Evolutionary conservation across 2,797 vertebrate genomes (phyloP), one percentile per base, ranked within the genome.

Genomic region (Eulemur coronatus): DNA sequence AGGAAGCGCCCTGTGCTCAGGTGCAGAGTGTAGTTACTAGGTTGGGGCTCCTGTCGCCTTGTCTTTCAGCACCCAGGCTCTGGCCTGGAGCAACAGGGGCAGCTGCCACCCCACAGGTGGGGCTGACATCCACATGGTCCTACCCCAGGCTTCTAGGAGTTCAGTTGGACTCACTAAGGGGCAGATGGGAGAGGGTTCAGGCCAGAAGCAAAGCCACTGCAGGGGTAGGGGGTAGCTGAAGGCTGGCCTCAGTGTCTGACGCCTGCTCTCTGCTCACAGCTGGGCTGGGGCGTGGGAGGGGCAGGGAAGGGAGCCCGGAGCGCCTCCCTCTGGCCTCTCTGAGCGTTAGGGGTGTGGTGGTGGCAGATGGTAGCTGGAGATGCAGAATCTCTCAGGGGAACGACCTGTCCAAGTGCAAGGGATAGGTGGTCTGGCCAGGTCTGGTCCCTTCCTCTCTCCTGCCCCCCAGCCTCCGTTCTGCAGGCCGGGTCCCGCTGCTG

Each of bases 321-420:
- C 50, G 43, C 84, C 46, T 52, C 43, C n/a, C 10, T 14, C 48
- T n/a, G 4, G 86, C 65, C n/a, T 92, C 76, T 59, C 43, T 1
- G 35, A 80, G 57, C 43, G 55, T 73, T 70, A 65, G 59, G 41
- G 79, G 75, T 52, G 7, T 0, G 50, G 57, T 17, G 18, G 61
- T 38, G 13, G 7, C 1, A 0, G 5, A 12, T 11, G 1, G 9
- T 20, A 43, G 72, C 6, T n/a, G 12, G 14, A n/a, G 13, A 14
- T 87, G 24, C 82, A 52, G 38, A 84, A 9, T 63, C 55, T 50
- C 76, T 67, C 0, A 0, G 14, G 7, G 50, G 2, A 67, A 79
- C 38, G 59, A 33, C 65, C 73, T 33, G 20, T n/a, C 35, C 35
- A 65, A 55, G 55, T 18, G 9, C 65, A 63, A 41, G 30, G 14